Evolutionary conservation across 1,140 invertebrate species (phyloP).

Genomic region (Bicyclus anynana): DNA sequence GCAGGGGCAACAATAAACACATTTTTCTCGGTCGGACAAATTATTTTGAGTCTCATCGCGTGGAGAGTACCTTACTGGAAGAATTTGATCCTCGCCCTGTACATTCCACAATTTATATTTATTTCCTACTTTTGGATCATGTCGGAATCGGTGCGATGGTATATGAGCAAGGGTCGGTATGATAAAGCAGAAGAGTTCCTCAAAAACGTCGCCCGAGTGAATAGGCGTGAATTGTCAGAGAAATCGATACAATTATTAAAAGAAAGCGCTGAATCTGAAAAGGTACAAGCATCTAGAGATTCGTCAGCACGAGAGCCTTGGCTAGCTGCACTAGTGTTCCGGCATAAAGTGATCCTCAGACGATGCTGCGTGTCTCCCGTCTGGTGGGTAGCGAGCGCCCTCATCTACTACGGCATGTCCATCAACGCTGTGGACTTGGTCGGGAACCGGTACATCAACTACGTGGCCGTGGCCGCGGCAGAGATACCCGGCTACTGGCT

Average conservation of each 20-base stretch:
- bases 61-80: conserved; percentile 85
- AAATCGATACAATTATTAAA: conserved; percentile 70
- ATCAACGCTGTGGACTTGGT: conserved; percentile 82
- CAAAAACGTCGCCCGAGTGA: conserved; percentile 80
- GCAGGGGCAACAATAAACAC: conserved; percentile 83
- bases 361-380: conserved; percentile 81
- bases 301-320: conserved; percentile 40
- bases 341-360: conserved; percentile 77
- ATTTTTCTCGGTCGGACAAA: conserved; percentile 85
- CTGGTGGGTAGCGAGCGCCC: conserved; percentile 83
- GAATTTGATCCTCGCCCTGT: conserved; percentile 81
- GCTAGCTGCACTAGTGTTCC: conserved; percentile 77
- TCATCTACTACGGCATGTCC: conserved; percentile 83
- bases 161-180: conserved; percentile 84
- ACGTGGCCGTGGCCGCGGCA: conserved; percentile 80
- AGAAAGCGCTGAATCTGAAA: conserved; percentile 38
- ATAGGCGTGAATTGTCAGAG: conserved; percentile 74
- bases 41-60: conserved; percentile 81
- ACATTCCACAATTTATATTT: conserved; percentile 81
- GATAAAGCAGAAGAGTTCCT: conserved; percentile 80
- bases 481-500: conserved; percentile 85
- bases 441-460: conserved; percentile 83
- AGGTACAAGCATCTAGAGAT: conserved; percentile 24
- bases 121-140: conserved; percentile 80
- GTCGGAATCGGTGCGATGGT: conserved; percentile 85